Evolutionary conservation across 2,888 invertebrate species (phyloP).

Genomic region (Monoplex corrugatus): DNA sequence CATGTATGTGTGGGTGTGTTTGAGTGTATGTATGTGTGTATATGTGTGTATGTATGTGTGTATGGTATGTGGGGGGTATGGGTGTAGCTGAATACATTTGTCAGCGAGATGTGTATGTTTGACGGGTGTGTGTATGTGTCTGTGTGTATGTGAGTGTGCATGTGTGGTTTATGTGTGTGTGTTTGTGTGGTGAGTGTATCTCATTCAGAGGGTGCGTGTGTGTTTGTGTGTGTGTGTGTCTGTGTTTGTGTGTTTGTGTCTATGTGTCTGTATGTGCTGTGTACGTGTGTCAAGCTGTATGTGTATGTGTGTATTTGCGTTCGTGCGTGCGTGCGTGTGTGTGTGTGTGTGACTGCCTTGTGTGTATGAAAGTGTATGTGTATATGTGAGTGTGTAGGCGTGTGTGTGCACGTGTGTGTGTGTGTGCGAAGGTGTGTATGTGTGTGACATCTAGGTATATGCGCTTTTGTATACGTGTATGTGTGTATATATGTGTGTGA

Average conservation of each 20-base stretch:
- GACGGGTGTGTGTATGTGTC: conserved; percentile 2
- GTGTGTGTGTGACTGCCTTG: neutral
- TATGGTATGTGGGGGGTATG: neutral
- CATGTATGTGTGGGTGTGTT: neutral
- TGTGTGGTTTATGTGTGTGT: neutral
- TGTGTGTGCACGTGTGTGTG: neutral
- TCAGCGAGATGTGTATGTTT: conserved; percentile 40
- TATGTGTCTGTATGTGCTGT: conserved; percentile 41
- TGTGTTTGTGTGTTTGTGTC: neutral
- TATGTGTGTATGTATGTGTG: neutral
- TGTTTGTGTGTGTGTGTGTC: neutral
- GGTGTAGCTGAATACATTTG: too few relatives aligned
- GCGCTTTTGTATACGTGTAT: neutral
- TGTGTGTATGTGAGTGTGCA: neutral
- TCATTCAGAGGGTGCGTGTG: neutral
- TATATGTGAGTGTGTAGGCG: neutral
- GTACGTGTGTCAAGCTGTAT: too few relatives aligned
- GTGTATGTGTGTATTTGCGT: conserved; percentile 36
- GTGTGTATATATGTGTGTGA: neutral
- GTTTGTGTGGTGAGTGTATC: neutral
- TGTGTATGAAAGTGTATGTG: neutral
- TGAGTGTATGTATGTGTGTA: neutral
- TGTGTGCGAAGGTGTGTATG: neutral
- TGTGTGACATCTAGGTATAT: neutral
- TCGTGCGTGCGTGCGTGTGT: neutral